Conservation (phyloP, 2,113 vertebrate species). For the Aspiorhynchus laticeps region DNA sequence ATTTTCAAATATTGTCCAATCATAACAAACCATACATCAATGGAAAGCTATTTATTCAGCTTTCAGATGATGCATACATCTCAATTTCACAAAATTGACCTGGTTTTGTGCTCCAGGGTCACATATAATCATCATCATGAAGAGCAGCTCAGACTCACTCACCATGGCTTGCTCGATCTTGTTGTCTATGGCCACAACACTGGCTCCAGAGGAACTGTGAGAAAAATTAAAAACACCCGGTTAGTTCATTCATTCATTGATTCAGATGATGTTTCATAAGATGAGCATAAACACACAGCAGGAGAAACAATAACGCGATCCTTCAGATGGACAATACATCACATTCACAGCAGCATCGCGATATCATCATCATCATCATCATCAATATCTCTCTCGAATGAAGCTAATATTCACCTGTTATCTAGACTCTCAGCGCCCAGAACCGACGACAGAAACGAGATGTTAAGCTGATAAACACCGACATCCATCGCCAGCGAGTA, state of each 20-base stretch:
- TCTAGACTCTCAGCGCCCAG: constrained; percentile 88
- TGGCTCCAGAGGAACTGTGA: constrained; percentile 89
- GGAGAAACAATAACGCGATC: background rate
- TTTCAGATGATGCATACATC: too few relatives aligned
- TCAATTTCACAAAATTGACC: too few relatives aligned
- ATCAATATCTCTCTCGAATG: background rate
- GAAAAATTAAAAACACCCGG: constrained; percentile 44
- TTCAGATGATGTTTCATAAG: background rate
- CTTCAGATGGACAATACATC: background rate
- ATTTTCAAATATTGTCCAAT: too few relatives aligned
- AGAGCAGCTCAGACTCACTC: constrained; percentile 72
- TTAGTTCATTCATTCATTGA: background rate
- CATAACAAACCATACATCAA: too few relatives aligned
- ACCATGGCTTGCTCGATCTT: constrained; percentile 99
- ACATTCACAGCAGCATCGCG: too few relatives aligned
- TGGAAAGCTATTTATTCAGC: too few relatives aligned
- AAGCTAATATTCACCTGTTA: constrained; percentile 81
- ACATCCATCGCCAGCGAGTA: constrained; percentile 94
- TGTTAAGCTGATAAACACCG: constrained; percentile 92
- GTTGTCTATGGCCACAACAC: constrained; percentile 98
- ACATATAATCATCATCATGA: too few relatives aligned
- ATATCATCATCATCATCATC: background rate
- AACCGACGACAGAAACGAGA: constrained; percentile 92
- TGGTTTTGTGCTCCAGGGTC: too few relatives aligned
- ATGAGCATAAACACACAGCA: background rate